Evolutionary conservation across 2,113 vertebrate genomes (phyloP).

Genomic region (Sapajus apella): DNA sequence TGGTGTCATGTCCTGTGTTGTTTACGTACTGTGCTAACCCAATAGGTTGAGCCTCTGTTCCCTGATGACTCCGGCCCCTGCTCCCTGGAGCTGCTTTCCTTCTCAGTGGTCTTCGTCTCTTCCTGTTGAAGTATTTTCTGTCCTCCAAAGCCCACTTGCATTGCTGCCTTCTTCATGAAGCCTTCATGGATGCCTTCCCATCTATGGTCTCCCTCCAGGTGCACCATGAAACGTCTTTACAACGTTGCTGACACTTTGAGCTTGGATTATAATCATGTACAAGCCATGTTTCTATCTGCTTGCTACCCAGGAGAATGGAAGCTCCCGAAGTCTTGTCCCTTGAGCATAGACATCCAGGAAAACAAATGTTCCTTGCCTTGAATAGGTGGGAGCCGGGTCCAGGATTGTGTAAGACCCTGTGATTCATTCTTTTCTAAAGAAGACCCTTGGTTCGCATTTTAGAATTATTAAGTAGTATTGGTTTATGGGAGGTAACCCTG

Average conservation of each 20-base stretch:
- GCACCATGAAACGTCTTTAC: not conserved
- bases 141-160: not conserved
- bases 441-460: not conserved
- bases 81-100: not conserved
- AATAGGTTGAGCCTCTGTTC: fast-evolving
- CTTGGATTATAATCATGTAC: not conserved
- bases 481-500: not conserved
- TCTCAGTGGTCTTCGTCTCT: not conserved
- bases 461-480: not conserved
- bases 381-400: not conserved
- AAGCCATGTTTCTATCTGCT: not conserved
- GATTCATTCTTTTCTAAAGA: not conserved
- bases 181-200: not conserved
- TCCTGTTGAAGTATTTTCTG: not conserved
- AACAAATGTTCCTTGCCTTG: not conserved
- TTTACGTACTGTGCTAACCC: not conserved
- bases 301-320: not conserved
- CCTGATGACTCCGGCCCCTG: not conserved
- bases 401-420: not conserved
- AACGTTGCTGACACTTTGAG: not conserved
- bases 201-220: not conserved
- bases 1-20: not conserved
- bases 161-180: not conserved
- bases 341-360: not conserved
- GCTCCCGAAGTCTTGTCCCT: not conserved